Base-by-base conservation (phyloP, 2,113 vertebrate genomes). In the Serilophus lunatus region DNA sequence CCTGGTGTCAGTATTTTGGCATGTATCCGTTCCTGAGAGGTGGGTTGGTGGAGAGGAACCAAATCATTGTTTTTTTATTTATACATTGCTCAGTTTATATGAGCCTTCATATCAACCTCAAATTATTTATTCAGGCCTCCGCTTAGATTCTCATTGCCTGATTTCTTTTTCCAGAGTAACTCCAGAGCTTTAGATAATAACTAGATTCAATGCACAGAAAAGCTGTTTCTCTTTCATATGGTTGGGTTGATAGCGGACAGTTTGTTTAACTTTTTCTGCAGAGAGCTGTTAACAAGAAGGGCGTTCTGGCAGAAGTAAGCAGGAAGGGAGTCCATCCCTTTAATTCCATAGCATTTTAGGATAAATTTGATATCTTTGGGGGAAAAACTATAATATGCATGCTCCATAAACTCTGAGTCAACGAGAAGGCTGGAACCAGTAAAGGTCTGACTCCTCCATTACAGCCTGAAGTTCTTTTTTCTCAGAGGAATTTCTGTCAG, bases 91-190 rank as follows among this genome's bases (percentile, higher is more conserved):
- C 81, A 54, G 18, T 93, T 94, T 82, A 53, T 36, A n/a, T 60
- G 17, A 15, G 35, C 38, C 59, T 91, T 92, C n/a, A 2, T 86
- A 88, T 74, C 79, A 88, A 42, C 23, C 56, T 88, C 22, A 1
- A 77, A 91, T 86, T 83, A 93, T 86, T 93, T 96, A 90, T 93
- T 93, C 82, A 95, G 82, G 45, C 54, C 36, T 85, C 60, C 45
- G 26, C 44, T 74, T 87, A 68, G 45, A 53, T 93, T 94, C 36
- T 80, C 7, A 5, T 28, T 2, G 18, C 47, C 17, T 60, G 51
- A 63, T 86, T 95, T 81, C 13, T 91, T 78, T 86, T 90, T 83
- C 76, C 85, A 88, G 66, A 88, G 78, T 68, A 90, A 77, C 15
- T 83, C 14, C 64, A 77, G 29, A 51, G 35, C 17, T 95, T 93